Base-by-base conservation (phyloP, 1,140 invertebrate species). In the Conopomorpha cramerella region DNA sequence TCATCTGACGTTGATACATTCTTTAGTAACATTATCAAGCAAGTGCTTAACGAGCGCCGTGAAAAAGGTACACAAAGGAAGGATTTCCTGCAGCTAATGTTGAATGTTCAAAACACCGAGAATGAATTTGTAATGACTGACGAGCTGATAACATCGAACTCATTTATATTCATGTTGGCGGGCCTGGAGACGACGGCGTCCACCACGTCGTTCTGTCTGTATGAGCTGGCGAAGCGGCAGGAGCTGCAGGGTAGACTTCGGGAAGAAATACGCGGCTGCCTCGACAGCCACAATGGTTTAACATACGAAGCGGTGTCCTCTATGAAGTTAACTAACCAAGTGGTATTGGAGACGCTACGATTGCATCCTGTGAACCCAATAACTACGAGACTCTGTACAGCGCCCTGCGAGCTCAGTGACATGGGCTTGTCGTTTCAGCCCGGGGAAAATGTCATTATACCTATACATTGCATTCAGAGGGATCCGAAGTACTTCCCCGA, bases 291-390 rank as follows among this genome's bases (percentile, higher is more conserved):
- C 34, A 50, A 49, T 15, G 60, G 56, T 1, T 49, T 77, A 13
- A 71, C 54, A 38, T 77, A 74, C 41, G 72, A 77, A n/a, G 56
- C 65, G 1, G 55, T 71, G 12, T 45, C 46, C 31, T 49, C 54
- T 2, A 80, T 91, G 81, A 80, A 78, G 26, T 86, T 87, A 45
- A 65, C 86, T 13, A 85, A 85, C 38, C 76, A 79, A 36, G 80
- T 82, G 1, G 68, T 88, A 2, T 84, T 84, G 45, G 86, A 88
- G 59, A 77, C 80, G 7, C 39, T 87, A 33, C 63, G 86, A 39
- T 41, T 87, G 32, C 87, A 81, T 61, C 86, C 87, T 8, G 82
- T 83, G 16, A 84, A 86, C 7, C 84, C 85, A 2, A 46, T 83
- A 3, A 80, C 83, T 19, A 79, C 67, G 1, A 49, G 84, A 15